Conservation (phyloP, 2,113 vertebrate genomes). For the Odontophorus gujanensis region DNA sequence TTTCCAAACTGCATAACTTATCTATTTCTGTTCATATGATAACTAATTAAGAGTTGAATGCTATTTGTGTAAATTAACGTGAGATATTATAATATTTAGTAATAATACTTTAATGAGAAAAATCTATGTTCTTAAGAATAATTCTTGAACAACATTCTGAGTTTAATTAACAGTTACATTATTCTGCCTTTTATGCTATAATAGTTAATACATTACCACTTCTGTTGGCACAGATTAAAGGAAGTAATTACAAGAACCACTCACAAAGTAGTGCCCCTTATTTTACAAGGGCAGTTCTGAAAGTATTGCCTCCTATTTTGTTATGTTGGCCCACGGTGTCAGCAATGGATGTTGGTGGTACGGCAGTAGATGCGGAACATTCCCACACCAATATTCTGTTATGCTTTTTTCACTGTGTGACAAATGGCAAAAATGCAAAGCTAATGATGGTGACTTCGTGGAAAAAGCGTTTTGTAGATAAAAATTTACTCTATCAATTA, state of each 20-base stretch:
- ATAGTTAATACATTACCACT: constrained; percentile 59
- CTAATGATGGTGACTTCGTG: neutral
- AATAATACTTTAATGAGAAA: constrained; percentile 61
- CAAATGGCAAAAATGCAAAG: neutral
- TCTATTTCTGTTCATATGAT: neutral
- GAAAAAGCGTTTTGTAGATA: neutral
- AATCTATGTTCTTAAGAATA: constrained; percentile 38
- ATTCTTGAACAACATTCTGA: constrained; percentile 55
- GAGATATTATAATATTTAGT: constrained; percentile 22
- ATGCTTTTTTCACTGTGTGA: neutral
- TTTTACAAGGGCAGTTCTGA: neutral
- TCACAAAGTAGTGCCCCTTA: neutral
- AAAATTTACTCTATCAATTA: neutral
- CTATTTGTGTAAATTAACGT: constrained; percentile 15
- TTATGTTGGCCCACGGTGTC: neutral
- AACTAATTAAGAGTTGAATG: neutral
- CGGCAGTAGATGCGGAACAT: neutral
- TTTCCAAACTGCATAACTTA: neutral
- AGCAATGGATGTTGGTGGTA: neutral
- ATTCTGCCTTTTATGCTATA: constrained; percentile 28
- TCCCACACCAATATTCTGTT: neutral
- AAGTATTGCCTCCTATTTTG: neutral
- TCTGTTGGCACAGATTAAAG: constrained; percentile 57
- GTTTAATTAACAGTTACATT: constrained; percentile 57
- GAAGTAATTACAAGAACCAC: constrained; percentile 33